These are phyloP conservation scores for Eretmocerus hayati DNA, from an alignment of 2,888 invertebrate genomes.

Conservation along the genomic window DNA sequence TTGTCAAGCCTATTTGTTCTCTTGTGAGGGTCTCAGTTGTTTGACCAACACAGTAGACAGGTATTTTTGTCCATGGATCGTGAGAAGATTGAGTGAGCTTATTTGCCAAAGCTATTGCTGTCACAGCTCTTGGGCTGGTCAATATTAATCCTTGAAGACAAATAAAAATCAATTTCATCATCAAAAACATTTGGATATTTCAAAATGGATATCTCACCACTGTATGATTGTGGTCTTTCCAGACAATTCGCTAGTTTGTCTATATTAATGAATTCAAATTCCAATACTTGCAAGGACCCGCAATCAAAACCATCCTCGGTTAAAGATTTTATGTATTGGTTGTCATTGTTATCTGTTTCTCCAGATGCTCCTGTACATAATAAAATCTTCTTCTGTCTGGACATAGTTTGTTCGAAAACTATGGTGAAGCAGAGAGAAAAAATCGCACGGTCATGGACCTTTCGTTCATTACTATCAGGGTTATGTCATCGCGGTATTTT, in stretches of 20 bases:
- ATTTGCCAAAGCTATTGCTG: conserved; percentile 31
- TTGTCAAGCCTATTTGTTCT: conserved; percentile 28
- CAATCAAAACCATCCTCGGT: conserved; percentile 34
- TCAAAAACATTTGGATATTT: neutral
- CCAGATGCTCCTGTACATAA: conserved; percentile 36
- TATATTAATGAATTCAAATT: conserved; percentile 37
- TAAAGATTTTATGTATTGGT: conserved; percentile 31
- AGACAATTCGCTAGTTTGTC: conserved; percentile 29
- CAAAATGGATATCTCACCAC: conserved; percentile 30
- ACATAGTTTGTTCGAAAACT: no score
- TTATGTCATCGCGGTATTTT: no score
- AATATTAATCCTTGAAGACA: conserved; percentile 35
- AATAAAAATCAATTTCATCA: neutral
- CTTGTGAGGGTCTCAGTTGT: conserved; percentile 34
- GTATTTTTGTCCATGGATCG: conserved; percentile 31
- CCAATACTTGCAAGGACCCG: conserved; percentile 31
- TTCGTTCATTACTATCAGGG: no score
- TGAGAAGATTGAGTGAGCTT: conserved; percentile 23
- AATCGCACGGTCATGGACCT: no score
- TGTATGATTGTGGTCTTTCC: conserved; percentile 27
- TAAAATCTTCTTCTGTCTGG: conserved; percentile 29
- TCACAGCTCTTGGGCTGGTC: conserved; percentile 40
- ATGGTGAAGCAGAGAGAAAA: no score
- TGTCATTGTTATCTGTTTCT: conserved; percentile 30
- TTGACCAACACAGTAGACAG: conserved; percentile 39